Conservation (phyloP, 2,113 vertebrate species). For the Corydoras maculifer region DNA sequence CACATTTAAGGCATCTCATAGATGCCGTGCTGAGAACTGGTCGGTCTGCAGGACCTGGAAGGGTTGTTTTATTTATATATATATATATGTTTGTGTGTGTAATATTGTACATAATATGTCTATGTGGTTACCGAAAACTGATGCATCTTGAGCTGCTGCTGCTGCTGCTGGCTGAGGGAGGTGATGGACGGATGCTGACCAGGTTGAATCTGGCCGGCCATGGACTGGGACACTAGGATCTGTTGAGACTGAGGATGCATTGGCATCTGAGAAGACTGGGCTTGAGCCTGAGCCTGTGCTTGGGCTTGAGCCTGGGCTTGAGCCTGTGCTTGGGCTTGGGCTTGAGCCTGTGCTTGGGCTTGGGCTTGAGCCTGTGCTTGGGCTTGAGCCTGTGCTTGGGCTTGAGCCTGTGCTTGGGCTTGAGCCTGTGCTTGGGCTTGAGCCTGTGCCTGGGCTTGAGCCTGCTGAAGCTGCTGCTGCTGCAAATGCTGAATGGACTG, state of each 20-base stretch:
- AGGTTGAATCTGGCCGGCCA: conserved; percentile 53
- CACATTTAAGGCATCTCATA: no score
- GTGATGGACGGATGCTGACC: conserved; percentile 55
- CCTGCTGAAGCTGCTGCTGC: conserved; percentile 59
- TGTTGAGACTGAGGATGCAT: conserved; percentile 60
- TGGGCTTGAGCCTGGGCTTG: no score
- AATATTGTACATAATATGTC: no score
- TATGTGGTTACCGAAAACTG: conserved; percentile 38
- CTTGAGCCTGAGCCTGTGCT: conserved; percentile 55
- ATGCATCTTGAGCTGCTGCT: conserved; percentile 54
- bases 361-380: conserved; percentile 67
- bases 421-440: conserved; percentile 66
- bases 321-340: no score
- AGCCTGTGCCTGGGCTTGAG: conserved; percentile 66
- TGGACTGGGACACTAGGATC: conserved; percentile 57
- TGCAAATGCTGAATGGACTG: conserved; percentile 63
- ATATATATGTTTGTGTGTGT: no score
- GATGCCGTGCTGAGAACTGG: no score
- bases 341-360: conserved; percentile 55
- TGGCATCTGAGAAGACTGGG: conserved; percentile 65
- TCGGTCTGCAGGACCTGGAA: no score
- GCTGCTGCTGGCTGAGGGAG: conserved; percentile 50
- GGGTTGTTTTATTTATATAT: no score
- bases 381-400: conserved; percentile 37
- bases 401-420: conserved; percentile 61